phyloP scores from a whole-genome alignment of 2,888 invertebrate genomes.

The Bombyx huttoni region DNA sequence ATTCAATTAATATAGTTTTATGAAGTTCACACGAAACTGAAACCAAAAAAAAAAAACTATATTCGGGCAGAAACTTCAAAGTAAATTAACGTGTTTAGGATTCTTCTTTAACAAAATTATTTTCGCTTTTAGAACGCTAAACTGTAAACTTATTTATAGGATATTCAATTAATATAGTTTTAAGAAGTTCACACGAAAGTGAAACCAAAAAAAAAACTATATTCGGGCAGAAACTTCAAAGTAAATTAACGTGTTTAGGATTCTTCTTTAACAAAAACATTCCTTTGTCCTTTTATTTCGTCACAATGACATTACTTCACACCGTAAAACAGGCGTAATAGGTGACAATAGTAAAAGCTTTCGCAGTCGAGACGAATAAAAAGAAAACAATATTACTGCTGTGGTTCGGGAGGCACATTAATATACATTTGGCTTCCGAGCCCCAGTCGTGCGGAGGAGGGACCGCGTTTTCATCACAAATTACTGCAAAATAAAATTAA shows the following conservation, averaged over 20 bases:
- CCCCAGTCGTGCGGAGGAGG: conserved; percentile 14
- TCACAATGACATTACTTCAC: conserved; percentile 39
- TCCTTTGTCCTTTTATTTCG: conserved; percentile 25
- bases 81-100: conserved; percentile 20
- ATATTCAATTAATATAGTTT: no score
- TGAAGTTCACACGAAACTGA: no score
- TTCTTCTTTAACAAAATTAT: conserved; percentile 17
- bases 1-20: no score
- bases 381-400: conserved; percentile 61
- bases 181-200: no score
- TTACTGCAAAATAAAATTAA: conserved; percentile 55
- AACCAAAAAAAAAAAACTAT: no score
- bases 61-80: conserved; percentile 12
- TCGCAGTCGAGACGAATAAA: conserved; percentile 47
- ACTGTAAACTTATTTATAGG: no score
- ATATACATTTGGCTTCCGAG: conserved; percentile 56
- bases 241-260: conserved; percentile 20
- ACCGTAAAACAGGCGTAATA: conserved; percentile 51
- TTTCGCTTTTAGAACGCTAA: no score
- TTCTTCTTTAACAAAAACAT: conserved; percentile 16
- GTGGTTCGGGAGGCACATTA: conserved; percentile 56
- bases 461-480: conserved; percentile 49
- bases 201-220: no score
- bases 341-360: conserved; percentile 60
- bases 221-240: conserved; percentile 12